Percentiles rank a stretch among this genome's conserved stretches.
Conservation (phyloP, 2,888 invertebrate genomes). For the Limnephilus auricula region DNA sequence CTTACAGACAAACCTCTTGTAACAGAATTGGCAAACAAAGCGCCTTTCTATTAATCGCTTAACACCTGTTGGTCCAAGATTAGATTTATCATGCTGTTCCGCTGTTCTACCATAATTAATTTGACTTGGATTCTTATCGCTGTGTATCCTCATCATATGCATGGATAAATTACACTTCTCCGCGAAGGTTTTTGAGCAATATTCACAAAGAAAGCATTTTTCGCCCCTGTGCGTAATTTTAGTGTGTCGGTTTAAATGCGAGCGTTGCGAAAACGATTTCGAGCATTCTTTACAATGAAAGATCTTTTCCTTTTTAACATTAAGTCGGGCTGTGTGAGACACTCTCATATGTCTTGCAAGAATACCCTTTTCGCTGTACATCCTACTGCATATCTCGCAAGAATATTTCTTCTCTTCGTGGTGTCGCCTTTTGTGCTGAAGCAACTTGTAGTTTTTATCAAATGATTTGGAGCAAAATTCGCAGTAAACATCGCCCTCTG, state of each 20-base stretch:
- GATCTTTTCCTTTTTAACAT: not conserved
- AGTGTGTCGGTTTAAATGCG: not conserved
- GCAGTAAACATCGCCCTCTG: not conserved
- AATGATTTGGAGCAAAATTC: not conserved
- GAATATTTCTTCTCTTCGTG: slow-evolving; percentile 1
- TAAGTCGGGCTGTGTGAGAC: not conserved
- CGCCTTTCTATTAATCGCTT: not conserved
- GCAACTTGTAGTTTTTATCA: not conserved
- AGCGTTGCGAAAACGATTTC: not conserved
- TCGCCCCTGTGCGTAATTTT: not conserved
- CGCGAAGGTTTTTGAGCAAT: not conserved
- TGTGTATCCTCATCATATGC: not conserved
- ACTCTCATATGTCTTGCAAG: not conserved
- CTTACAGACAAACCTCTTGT: not conserved
- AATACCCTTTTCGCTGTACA: not conserved
- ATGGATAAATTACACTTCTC: not conserved
- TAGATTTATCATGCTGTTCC: not conserved
- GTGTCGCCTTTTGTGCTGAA: not conserved
- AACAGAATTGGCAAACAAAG: not conserved
- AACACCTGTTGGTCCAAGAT: not conserved
- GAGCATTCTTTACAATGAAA: not conserved
- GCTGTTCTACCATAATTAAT: not conserved
- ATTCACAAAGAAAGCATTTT: not conserved
- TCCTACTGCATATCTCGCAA: not conserved
- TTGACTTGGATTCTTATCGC: not conserved